Percentiles rank a stretch among this genome's conserved stretches.
Conservation (phyloP, 2,797 vertebrate species). For the Holocentrus rufus region DNA sequence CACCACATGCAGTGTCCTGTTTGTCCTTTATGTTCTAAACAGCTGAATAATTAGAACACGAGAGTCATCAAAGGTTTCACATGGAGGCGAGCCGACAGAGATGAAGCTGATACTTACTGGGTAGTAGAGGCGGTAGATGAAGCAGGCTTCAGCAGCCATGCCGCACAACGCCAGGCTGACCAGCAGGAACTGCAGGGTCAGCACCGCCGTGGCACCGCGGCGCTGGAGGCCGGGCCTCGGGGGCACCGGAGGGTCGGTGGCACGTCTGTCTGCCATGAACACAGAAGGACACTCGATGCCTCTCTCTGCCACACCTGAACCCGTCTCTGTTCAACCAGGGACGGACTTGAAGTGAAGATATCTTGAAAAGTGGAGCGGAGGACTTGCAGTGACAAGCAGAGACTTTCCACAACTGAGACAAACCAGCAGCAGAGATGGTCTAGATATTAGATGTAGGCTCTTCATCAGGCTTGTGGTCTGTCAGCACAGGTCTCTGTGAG, state of each 20-base stretch:
- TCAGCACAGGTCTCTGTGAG: too few species aligned
- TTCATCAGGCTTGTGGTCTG: too few species aligned
- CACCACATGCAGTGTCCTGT: background rate
- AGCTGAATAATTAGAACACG: too few species aligned
- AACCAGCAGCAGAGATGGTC: too few species aligned
- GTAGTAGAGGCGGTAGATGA: constrained; percentile 78
- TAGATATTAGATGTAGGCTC: too few species aligned
- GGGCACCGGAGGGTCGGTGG: constrained; percentile 57
- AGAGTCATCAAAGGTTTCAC: too few species aligned
- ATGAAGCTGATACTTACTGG: constrained; percentile 69
- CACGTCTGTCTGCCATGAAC: constrained; percentile 72
- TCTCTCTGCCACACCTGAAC: constrained; percentile 39
- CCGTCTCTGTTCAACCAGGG: constrained; percentile 1
- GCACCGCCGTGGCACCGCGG: background rate
- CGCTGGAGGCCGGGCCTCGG: constrained; percentile 31
- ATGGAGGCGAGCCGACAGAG: background rate
- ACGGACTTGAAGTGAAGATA: background rate
- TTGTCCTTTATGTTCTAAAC: too few species aligned
- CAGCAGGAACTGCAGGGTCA: constrained; percentile 73
- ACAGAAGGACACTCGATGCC: constrained; percentile 50
- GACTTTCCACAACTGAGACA: constrained; percentile 1
- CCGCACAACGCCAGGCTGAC: constrained; percentile 73
- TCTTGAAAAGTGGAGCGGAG: constrained; percentile 22
- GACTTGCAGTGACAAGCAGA: background rate
- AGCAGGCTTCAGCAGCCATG: constrained; percentile 74